A percentile compares a stretch with the other conserved stretches of the same genome.
Evolutionary conservation across 1,140 invertebrate genomes (phyloP).

Genomic region (Periplaneta americana): DNA sequence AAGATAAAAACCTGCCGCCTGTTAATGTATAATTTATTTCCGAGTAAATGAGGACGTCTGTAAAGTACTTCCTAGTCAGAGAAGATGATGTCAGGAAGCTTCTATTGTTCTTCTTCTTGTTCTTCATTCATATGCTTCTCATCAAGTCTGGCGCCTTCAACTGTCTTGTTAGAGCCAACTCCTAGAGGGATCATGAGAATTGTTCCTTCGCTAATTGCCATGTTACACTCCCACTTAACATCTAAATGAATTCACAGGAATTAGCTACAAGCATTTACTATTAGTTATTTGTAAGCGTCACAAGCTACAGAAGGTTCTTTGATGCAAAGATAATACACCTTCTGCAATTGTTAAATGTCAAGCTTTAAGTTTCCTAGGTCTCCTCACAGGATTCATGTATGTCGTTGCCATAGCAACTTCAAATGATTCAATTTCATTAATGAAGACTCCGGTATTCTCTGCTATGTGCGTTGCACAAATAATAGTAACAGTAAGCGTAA

Average conservation of each 20-base stretch:
- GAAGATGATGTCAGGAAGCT: background rate
- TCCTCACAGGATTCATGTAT: too few relatives aligned
- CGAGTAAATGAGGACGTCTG: background rate
- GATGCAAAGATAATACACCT: background rate
- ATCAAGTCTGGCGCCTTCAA: background rate
- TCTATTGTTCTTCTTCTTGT: background rate
- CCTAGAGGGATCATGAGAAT: background rate
- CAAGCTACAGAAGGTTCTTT: background rate
- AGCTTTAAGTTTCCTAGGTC: too few relatives aligned
- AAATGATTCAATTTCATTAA: too few relatives aligned
- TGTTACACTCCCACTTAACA: background rate
- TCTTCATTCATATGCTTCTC: background rate
- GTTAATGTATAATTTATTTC: background rate
- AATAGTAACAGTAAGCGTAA: too few relatives aligned
- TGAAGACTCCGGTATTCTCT: too few relatives aligned
- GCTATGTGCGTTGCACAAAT: too few relatives aligned
- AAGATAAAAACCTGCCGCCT: too few relatives aligned
- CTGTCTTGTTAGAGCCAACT: background rate
- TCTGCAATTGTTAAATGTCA: too few relatives aligned
- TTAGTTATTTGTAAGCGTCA: background rate
- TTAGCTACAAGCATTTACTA: background rate
- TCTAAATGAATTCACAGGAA: background rate
- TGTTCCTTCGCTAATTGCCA: background rate
- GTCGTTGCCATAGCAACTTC: too few relatives aligned
- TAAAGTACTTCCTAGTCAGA: background rate